phyloP scores from a whole-genome alignment of 2,797 vertebrate genomes.

The Hydrophis major region DNA sequence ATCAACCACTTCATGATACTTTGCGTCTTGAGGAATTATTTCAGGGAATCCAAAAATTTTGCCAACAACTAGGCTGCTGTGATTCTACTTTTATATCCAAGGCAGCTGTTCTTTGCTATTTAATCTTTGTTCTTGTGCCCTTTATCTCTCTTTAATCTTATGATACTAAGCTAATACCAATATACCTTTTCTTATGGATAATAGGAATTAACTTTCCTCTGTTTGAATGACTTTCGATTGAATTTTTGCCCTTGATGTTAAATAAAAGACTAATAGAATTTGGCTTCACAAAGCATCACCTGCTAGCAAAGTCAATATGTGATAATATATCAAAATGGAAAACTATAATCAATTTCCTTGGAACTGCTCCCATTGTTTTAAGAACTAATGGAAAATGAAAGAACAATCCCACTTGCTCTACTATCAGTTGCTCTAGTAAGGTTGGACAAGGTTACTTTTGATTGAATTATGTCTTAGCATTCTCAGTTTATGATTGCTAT shows the following conservation, averaged over 20 bases:
- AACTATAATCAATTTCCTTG: conserved; percentile 10
- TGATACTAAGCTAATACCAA: not conserved
- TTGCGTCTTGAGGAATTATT: not conserved
- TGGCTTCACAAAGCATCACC: conserved; percentile 15
- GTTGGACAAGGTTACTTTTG: not conserved
- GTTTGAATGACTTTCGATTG: conserved; percentile 25
- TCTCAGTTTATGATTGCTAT: not conserved
- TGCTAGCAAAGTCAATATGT: conserved; percentile 17
- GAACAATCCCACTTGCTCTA: conserved; percentile 32
- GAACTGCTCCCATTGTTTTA: not conserved
- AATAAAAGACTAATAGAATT: not conserved
- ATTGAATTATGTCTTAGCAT: not conserved
- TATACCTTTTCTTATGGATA: not conserved
- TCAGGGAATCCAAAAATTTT: not conserved
- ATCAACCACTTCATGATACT: conserved; percentile 57
- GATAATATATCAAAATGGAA: conserved; percentile 18
- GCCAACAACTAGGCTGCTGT: not conserved
- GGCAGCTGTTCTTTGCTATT: not conserved
- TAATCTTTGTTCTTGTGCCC: not conserved
- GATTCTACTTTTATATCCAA: not conserved
- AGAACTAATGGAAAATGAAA: not conserved
- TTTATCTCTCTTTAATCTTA: not conserved
- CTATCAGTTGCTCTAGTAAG: not conserved
- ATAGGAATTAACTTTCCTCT: conserved; percentile 11
- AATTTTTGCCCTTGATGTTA: conserved; percentile 32